Evolutionary conservation across 2,888 invertebrate species (phyloP).

Genomic region (Thysanoteuthis rhombus): DNA sequence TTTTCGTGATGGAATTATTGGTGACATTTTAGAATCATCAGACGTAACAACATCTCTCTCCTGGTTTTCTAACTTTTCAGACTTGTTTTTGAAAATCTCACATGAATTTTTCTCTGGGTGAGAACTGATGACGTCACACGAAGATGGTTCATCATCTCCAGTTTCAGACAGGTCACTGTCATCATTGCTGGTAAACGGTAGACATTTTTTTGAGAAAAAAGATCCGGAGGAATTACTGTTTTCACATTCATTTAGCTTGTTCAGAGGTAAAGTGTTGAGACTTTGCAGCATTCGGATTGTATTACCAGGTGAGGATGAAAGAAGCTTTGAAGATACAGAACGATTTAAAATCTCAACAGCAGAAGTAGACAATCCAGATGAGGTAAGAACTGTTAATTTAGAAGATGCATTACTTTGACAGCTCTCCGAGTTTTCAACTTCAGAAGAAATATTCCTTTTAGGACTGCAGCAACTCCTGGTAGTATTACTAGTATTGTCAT

Average conservation of each 20-base stretch:
- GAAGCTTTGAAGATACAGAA: not conserved
- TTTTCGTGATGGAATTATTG: not conserved
- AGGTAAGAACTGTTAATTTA: not conserved
- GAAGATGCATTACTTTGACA: not conserved
- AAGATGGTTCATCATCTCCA: not conserved
- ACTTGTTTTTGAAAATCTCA: not conserved
- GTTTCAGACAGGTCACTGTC: not conserved
- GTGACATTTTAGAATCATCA: not conserved
- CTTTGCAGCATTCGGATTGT: not conserved
- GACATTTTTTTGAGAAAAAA: not conserved
- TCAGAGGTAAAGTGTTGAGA: not conserved
- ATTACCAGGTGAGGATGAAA: not conserved
- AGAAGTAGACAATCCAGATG: not conserved
- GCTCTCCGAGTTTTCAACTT: not conserved
- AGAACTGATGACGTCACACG: not conserved
- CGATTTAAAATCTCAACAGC: not conserved
- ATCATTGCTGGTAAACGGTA: not conserved
- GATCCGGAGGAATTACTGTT: not conserved
- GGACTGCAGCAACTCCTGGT: not conserved
- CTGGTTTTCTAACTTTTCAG: not conserved
- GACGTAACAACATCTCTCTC: not conserved
- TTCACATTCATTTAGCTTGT: not conserved
- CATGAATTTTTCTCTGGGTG: not conserved
- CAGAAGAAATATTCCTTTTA: not conserved
- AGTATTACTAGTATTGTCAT: not conserved